Conservation (phyloP, 2,888 invertebrate species). For the Apamea anceps region DNA sequence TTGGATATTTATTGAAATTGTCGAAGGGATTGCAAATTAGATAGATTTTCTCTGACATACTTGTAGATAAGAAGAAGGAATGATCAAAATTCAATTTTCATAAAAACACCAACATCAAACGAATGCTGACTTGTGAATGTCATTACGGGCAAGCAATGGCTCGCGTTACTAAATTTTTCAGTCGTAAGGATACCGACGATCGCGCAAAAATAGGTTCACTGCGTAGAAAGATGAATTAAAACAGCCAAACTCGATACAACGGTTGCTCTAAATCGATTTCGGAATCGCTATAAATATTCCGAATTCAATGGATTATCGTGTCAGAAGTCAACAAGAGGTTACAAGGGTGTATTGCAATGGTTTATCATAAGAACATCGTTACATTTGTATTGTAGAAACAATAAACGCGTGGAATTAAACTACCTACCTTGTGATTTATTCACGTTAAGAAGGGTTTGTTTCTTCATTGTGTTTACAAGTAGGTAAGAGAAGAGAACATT, state of each 20-base stretch:
- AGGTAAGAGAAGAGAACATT: background rate
- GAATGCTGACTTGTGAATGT: background rate
- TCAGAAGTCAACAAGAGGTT: constrained; percentile 35
- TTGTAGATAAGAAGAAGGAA: background rate
- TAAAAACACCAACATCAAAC: background rate
- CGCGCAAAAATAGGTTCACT: constrained; percentile 18
- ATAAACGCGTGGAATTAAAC: background rate
- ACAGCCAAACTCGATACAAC: constrained; percentile 7
- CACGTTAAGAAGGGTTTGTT: background rate
- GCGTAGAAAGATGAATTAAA: constrained; percentile 30
- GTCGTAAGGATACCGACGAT: constrained; percentile 12
- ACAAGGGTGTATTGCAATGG: constrained; percentile 26
- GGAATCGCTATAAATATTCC: constrained; percentile 27
- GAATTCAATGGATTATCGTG: constrained; percentile 34
- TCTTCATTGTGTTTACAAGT: background rate
- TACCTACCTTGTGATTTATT: background rate
- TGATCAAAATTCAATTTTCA: background rate
- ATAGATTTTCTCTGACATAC: background rate
- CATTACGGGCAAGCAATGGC: background rate
- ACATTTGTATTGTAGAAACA: constrained; percentile 33
- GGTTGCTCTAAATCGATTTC: constrained; percentile 29
- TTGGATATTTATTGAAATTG: background rate
- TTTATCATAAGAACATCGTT: constrained; percentile 28
- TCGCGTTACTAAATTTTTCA: constrained; percentile 3
- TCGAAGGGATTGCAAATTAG: background rate